Evolutionary conservation across 2,797 vertebrate species (phyloP).

Genomic region (Echiichthys vipera): DNA sequence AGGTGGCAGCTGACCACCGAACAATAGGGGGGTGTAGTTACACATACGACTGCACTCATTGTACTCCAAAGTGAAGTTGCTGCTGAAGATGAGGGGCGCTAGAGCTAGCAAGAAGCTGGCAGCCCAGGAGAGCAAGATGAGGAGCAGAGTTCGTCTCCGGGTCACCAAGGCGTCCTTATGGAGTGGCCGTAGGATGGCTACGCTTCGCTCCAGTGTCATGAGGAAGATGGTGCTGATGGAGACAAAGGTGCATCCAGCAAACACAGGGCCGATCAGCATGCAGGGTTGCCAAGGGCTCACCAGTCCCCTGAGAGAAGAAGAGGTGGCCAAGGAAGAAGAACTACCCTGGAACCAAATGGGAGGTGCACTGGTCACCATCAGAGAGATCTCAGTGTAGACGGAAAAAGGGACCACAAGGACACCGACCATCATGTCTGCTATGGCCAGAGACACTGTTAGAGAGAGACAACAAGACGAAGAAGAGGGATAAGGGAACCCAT

Average conservation of each 20-base stretch:
- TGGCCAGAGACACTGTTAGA: conserved; percentile 85
- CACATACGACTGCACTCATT: conserved; percentile 90
- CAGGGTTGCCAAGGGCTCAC: conserved; percentile 83
- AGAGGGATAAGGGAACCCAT: background rate
- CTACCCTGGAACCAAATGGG: conserved; percentile 83
- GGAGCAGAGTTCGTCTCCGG: conserved; percentile 76
- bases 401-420: conserved; percentile 89
- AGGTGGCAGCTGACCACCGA: conserved; percentile 59
- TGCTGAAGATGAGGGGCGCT: conserved; percentile 81
- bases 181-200: conserved; percentile 87
- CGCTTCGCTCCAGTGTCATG: conserved; percentile 87
- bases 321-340: conserved; percentile 17
- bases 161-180: conserved; percentile 88
- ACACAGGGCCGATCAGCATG: conserved; percentile 86
- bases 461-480: conserved; percentile 30
- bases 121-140: conserved; percentile 86
- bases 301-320: conserved; percentile 38
- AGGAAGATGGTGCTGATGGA: conserved; percentile 91
- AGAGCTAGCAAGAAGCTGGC: conserved; percentile 85
- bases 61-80: conserved; percentile 86
- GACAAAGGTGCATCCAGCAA: conserved; percentile 88
- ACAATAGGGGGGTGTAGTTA: conserved; percentile 82
- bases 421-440: conserved; percentile 89
- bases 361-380: conserved; percentile 81
- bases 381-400: conserved; percentile 86